Base-by-base conservation (phyloP, 2,888 invertebrate genomes). In the Dryobotodes eremita region DNA sequence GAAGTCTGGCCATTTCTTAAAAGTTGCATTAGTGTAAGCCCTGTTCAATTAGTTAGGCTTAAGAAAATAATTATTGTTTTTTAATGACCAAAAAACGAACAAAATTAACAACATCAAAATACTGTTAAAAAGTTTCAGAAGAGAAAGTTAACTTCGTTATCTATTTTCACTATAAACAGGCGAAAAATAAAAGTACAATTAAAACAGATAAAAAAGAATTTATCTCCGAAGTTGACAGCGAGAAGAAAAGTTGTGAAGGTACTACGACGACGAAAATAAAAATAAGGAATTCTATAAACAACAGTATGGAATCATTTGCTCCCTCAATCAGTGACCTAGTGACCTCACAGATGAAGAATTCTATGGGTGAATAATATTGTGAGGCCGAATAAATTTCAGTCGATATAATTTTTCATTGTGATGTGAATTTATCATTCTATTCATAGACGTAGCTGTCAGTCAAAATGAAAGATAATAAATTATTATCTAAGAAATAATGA, bases 201-300 rank as follows among this genome's bases (percentile, higher is more conserved):
- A 85, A 72, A 85, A 77, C 61, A 82, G 69, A 87, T 86, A 79
- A 87, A 82, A 70, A 80, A 84, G 66, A 76, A 76, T 68, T 87
- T 85, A 87, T 80, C 68, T 15, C 61, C 50, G 15, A 78, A 79
- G 75, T 85, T 82, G 76, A 88, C 86, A 73, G 64, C 71, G 76
- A 53, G 15, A 55, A 57, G 84, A 15, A 55, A 84, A 86, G 42
- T 84, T 84, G 26, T 65, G 15, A 50, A 71, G 62, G n/a, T 57
- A 71, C 64, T 74, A 36, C 15, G 13, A 65, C 15, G 13, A 65
- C 48, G 17, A 66, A 71, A 75, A 86, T 59, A 69, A 61, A 72
- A 78, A 65, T 42, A 75, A 26, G n/a, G n/a, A 23, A 71, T 71
- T 55, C 71, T 64, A 59, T 74, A 66, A 74, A 82, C 66, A 85